Evolutionary conservation across 2,797 vertebrate species (phyloP).

Genomic region (Florisuga fusca): DNA sequence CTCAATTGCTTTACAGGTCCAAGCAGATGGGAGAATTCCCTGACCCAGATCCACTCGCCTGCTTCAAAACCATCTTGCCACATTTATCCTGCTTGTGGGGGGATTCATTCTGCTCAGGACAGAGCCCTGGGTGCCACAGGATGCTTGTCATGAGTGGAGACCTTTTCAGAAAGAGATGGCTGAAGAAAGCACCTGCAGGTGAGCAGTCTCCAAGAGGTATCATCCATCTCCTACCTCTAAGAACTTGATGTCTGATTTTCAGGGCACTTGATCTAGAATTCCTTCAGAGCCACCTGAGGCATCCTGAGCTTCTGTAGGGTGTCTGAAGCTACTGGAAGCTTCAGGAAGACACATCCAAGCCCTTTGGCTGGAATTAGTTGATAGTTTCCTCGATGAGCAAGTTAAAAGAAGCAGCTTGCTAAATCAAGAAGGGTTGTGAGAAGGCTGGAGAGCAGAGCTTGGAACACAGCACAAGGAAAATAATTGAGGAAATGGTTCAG

Average conservation of each 20-base stretch:
- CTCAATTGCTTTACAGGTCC: background rate
- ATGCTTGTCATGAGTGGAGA: background rate
- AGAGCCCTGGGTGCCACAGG: background rate
- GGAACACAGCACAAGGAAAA: background rate
- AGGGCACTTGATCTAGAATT: background rate
- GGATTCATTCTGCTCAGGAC: background rate
- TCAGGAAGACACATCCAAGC: rapidly evolving
- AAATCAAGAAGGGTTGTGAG: background rate
- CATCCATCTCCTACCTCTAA: background rate
- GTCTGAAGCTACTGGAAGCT: background rate
- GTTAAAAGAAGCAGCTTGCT: background rate
- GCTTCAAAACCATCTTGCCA: background rate
- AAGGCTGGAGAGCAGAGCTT: rapidly evolving
- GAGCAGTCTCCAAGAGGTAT: background rate
- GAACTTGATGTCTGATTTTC: background rate
- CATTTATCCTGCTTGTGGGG: background rate
- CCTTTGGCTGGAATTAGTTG: background rate
- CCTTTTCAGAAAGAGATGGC: background rate
- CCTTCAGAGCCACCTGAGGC: background rate
- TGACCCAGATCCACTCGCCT: background rate
- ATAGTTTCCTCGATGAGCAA: background rate
- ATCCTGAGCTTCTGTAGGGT: background rate
- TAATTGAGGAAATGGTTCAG: background rate
- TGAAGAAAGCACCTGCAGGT: rapidly evolving
- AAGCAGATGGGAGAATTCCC: background rate